phyloP scores from a whole-genome alignment of 2,888 invertebrate species.

The Heliconius erato region DNA sequence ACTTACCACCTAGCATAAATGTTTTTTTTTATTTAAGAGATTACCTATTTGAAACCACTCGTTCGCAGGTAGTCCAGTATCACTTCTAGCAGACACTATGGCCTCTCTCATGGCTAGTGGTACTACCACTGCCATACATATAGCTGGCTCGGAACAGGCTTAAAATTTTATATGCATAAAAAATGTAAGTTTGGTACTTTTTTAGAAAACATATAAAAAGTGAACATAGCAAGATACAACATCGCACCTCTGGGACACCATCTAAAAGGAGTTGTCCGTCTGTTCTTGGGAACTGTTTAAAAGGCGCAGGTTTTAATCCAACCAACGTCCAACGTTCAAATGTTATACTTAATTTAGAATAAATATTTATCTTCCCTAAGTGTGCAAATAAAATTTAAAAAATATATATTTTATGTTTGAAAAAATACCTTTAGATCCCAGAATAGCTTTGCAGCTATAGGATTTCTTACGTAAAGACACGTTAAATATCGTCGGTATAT shows the following conservation, averaged over 20 bases:
- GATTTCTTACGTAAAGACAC: slow-evolving; percentile 87
- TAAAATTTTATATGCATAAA: slow-evolving; percentile 38
- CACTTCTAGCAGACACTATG: slow-evolving; percentile 85
- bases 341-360: too few relatives aligned
- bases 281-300: too few relatives aligned
- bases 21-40: too few relatives aligned
- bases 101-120: slow-evolving; percentile 88
- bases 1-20: neutral
- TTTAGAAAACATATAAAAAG: neutral
- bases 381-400: neutral
- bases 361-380: neutral
- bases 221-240: neutral
- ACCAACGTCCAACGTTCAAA: too few relatives aligned
- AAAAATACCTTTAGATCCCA: slow-evolving; percentile 49
- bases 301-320: too few relatives aligned
- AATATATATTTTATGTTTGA: neutral
- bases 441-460: slow-evolving; percentile 42
- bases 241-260: too few relatives aligned
- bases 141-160: slow-evolving; percentile 84
- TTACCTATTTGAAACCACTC: slow-evolving; percentile 87
- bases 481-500: slow-evolving; percentile 91
- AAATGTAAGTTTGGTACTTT: neutral
- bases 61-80: slow-evolving; percentile 81
- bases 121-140: slow-evolving; percentile 75
- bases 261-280: too few relatives aligned